Conservation (phyloP, 2,888 invertebrate genomes). For the Ennomos fuscantarius region DNA sequence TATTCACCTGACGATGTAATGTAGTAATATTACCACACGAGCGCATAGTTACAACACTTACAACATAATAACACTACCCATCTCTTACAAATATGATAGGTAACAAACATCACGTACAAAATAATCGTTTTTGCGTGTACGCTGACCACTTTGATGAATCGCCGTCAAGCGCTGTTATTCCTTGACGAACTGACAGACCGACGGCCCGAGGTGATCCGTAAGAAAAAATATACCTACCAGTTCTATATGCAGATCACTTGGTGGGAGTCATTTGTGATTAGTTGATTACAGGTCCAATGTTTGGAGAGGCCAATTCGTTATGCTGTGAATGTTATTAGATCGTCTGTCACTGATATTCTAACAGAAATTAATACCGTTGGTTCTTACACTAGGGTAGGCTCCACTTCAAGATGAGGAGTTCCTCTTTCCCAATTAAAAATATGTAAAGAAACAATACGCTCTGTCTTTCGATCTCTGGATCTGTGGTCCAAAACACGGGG, state of each 20-base stretch:
- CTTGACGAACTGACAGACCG: conserved; percentile 29
- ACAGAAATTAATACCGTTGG: conserved; percentile 16
- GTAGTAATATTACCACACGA: background rate
- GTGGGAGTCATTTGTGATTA: conserved; percentile 15
- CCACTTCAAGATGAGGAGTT: conserved; percentile 5
- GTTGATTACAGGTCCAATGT: conserved; percentile 15
- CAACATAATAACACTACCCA: conserved; percentile 11
- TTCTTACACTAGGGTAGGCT: background rate
- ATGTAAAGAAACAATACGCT: too few relatives aligned
- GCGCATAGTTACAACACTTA: conserved; percentile 3
- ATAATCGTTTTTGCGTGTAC: conserved; percentile 34
- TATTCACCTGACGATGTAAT: background rate
- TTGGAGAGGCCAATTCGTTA: conserved; percentile 22
- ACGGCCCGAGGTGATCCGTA: conserved; percentile 23
- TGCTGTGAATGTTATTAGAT: conserved; percentile 24
- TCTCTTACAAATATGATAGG: conserved; percentile 20
- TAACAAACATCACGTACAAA: conserved; percentile 25
- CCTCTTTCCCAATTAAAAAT: background rate
- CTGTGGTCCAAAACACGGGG: too few relatives aligned
- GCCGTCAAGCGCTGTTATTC: conserved; percentile 32
- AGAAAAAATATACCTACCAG: conserved; percentile 4
- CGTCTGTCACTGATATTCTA: conserved; percentile 21
- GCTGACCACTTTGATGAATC: conserved; percentile 35
- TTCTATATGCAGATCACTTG: conserved; percentile 1
- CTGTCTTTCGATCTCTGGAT: too few relatives aligned